Conservation (phyloP, 2,888 invertebrate species). For the Chaetogeoica ovagalla region DNA sequence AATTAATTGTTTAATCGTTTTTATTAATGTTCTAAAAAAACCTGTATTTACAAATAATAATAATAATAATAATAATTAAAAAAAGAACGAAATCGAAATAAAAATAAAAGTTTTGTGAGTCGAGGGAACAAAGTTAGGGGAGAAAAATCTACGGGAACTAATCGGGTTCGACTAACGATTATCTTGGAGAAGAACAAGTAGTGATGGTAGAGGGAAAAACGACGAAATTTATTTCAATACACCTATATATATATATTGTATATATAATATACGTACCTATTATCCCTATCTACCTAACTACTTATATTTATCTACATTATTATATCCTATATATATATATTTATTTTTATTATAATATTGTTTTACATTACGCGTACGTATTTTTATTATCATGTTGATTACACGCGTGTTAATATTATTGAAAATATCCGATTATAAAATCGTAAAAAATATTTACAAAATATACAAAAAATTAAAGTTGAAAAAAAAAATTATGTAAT, state of each 20-base stretch:
- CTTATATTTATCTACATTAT: background rate
- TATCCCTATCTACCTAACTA: background rate
- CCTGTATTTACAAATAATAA: slow-evolving; percentile 59
- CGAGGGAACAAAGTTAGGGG: background rate
- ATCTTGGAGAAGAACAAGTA: background rate
- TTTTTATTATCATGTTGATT: background rate
- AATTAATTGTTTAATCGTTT: background rate
- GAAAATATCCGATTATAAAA: slow-evolving; percentile 12
- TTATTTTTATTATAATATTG: background rate
- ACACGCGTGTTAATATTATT: background rate
- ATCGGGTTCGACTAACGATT: background rate
- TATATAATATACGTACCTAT: background rate
- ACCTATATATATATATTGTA: background rate
- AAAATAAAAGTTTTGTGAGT: slow-evolving; percentile 18
- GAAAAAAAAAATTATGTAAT: slow-evolving; percentile 8
- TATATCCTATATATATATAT: background rate
- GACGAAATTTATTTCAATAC: slow-evolving; percentile 6
- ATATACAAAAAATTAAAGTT: background rate
- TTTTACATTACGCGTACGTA: background rate
- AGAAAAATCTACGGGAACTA: background rate
- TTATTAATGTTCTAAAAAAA: slow-evolving; percentile 1
- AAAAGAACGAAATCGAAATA: background rate
- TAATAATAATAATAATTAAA: slow-evolving; percentile 11
- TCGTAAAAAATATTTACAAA: slow-evolving; percentile 3
- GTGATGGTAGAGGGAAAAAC: no score